These are phyloP conservation scores for Epirrhoe alternata DNA, from an alignment of 2,888 invertebrate species.

Conservation along the genomic window DNA sequence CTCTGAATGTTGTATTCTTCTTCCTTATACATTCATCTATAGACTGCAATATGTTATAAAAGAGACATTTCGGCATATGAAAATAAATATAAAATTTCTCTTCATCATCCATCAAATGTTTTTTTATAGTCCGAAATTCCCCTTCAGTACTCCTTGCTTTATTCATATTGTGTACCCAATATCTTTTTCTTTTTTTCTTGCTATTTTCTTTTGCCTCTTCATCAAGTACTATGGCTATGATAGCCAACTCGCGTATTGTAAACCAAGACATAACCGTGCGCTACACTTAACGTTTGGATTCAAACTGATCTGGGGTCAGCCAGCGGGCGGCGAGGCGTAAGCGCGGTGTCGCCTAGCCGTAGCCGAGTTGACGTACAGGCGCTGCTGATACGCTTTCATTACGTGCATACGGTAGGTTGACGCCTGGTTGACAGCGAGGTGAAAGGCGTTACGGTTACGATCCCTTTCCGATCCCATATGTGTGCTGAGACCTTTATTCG, in stretches of 20 bases:
- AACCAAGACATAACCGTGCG: constrained; percentile 18
- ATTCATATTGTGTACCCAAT: constrained; percentile 22
- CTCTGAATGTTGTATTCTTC: constrained; percentile 42
- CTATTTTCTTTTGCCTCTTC: constrained; percentile 30
- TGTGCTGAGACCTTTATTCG: too few relatives aligned
- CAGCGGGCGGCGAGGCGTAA: constrained; percentile 9
- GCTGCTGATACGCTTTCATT: too few relatives aligned
- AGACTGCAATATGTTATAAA: constrained; percentile 35
- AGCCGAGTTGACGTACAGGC: constrained; percentile 43
- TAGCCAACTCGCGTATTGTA: not conserved
- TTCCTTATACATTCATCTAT: constrained; percentile 32
- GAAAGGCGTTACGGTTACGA: too few relatives aligned
- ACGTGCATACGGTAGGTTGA: too few relatives aligned
- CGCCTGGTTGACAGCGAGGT: too few relatives aligned
- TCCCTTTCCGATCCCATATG: too few relatives aligned
- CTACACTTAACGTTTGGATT: too few relatives aligned
- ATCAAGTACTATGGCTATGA: constrained; percentile 12
- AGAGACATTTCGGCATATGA: constrained; percentile 38
- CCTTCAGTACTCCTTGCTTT: constrained; percentile 41
- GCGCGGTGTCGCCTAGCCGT: constrained; percentile 40
- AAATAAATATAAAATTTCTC: constrained; percentile 41
- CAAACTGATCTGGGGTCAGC: constrained; percentile 11
- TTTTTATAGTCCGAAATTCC: constrained; percentile 41
- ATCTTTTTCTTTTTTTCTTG: constrained; percentile 1
- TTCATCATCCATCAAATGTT: constrained; percentile 42